phyloP scores from a whole-genome alignment of 2,113 vertebrate species.

The Anthoscopus minutus region DNA sequence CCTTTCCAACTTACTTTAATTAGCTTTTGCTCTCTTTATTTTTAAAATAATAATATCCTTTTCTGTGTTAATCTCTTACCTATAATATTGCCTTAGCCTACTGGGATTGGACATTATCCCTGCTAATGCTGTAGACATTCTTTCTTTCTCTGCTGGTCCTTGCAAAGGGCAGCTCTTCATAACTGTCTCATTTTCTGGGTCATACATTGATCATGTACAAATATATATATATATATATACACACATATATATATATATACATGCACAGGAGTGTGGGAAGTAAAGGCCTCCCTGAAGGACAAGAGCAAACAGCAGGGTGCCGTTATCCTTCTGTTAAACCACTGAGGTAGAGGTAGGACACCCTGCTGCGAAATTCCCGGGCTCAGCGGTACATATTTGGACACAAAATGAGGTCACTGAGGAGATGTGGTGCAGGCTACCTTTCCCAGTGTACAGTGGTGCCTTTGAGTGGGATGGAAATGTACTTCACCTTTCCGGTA shows the following conservation, averaged over 20 bases:
- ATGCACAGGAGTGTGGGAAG: background rate
- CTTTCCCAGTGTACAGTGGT: background rate
- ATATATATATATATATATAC: fast-evolving
- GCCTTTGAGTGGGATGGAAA: background rate
- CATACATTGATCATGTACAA: background rate
- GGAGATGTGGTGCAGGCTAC: background rate
- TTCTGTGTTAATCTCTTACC: constrained; percentile 1
- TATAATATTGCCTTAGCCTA: background rate
- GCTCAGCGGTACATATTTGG: background rate
- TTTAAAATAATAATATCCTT: background rate
- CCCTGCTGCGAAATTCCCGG: background rate
- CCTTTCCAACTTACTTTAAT: background rate
- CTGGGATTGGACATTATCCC: background rate
- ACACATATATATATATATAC: background rate
- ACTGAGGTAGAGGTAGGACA: background rate
- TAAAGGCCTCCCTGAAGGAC: background rate
- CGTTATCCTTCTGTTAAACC: background rate
- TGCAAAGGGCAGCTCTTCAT: background rate
- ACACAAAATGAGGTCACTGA: background rate
- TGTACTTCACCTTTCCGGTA: background rate
- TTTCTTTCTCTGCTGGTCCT: background rate
- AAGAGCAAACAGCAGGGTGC: background rate
- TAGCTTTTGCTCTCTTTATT: background rate
- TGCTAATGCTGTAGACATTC: background rate
- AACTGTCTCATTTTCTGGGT: background rate